phyloP scores from a whole-genome alignment of 1,140 invertebrate genomes.

The Calephelis virginiensis region DNA sequence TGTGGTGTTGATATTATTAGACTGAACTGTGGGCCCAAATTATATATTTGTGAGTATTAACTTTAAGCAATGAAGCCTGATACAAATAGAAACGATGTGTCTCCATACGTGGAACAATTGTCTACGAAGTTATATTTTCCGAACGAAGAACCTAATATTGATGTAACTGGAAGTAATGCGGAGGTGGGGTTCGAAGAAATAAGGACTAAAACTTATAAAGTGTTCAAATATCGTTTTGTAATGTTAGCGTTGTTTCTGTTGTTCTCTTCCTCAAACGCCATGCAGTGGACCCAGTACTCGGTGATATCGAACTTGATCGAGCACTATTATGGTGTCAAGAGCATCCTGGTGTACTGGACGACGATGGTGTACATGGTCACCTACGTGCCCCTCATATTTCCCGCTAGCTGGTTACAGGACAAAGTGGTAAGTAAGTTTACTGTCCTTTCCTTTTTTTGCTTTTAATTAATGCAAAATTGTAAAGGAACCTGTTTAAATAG shows the following conservation, averaged over 20 bases:
- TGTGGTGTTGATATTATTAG: slow-evolving; percentile 17
- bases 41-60: not conserved
- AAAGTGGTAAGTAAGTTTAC: slow-evolving; percentile 85
- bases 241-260: slow-evolving; percentile 92
- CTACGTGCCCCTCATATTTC: slow-evolving; percentile 97
- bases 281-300: slow-evolving; percentile 94
- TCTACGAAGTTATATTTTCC: slow-evolving; percentile 35
- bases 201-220: slow-evolving; percentile 35
- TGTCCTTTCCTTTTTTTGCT: not conserved
- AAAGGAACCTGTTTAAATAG: too few species aligned
- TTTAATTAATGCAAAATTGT: too few species aligned
- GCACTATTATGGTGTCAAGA: slow-evolving; percentile 85
- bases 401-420: slow-evolving; percentile 94
- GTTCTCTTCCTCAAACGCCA: slow-evolving; percentile 93
- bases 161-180: slow-evolving; percentile 52
- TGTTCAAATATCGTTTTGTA: slow-evolving; percentile 89
- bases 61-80: slow-evolving; percentile 27
- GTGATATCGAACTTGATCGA: slow-evolving; percentile 89
- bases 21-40: slow-evolving; percentile 7
- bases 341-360: slow-evolving; percentile 92
- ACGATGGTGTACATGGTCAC: slow-evolving; percentile 98
- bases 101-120: slow-evolving; percentile 27
- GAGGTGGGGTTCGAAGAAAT: slow-evolving; percentile 40
- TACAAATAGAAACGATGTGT: not conserved
- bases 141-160: slow-evolving; percentile 33